A percentile compares a stretch with the other conserved stretches of the same genome.
Evolutionary conservation across 2,888 invertebrate genomes (phyloP).

Genomic region (Archaeoteleia sp.): DNA sequence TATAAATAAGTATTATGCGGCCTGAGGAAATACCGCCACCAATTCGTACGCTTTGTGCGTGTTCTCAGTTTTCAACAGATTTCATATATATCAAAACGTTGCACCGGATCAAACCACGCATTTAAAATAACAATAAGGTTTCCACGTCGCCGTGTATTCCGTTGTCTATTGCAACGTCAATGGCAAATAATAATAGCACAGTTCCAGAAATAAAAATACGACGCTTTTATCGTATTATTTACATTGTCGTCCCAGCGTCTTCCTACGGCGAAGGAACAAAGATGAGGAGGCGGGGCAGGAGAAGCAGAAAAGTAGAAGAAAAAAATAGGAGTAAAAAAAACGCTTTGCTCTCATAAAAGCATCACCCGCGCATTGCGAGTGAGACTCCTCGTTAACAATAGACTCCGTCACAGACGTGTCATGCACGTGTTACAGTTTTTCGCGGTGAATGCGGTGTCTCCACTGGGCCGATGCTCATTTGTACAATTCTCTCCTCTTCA

Average conservation of each 20-base stretch:
- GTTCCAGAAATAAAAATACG: conserved; percentile 2
- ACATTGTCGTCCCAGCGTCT: background rate
- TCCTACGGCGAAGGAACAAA: background rate
- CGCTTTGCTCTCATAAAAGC: conserved; percentile 31
- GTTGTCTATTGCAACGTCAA: too few species aligned
- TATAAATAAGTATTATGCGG: too few species aligned
- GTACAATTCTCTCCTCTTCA: conserved; percentile 8
- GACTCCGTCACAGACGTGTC: conserved; percentile 9
- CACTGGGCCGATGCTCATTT: conserved; percentile 8
- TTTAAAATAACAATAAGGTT: too few species aligned
- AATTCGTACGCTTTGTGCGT: too few species aligned
- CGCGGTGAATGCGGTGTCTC: conserved; percentile 2
- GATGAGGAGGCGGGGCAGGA: background rate
- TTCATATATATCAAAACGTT: too few species aligned
- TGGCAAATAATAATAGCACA: too few species aligned
- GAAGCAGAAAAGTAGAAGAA: background rate
- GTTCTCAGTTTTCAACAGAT: too few species aligned
- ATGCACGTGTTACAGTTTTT: conserved; percentile 10
- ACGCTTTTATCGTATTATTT: background rate
- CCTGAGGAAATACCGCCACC: too few species aligned
- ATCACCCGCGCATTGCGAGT: conserved; percentile 11
- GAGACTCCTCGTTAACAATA: conserved; percentile 9
- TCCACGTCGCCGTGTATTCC: too few species aligned
- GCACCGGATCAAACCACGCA: too few species aligned
- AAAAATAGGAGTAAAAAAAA: background rate